Evolutionary conservation across 1,140 invertebrate genomes (phyloP), one percentile per base, ranked within the genome.

Genomic region (Drosophila nigromelanica): DNA sequence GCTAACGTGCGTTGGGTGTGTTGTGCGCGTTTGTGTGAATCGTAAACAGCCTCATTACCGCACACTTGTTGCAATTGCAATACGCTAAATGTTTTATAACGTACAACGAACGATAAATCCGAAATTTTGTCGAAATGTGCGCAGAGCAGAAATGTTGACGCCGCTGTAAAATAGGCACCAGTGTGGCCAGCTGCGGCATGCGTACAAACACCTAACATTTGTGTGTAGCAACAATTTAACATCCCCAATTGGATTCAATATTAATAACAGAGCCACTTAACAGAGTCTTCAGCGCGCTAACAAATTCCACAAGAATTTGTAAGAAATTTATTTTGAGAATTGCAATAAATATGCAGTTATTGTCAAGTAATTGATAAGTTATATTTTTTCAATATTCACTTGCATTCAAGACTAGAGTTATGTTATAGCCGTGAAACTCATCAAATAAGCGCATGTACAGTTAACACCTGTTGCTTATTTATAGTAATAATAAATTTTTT

Each of bases 21-120:
- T 47, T 62, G 21, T 61, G 39, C 63, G 64, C 74, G 55, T 59
- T 67, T 40, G n/a, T 75, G n/a, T 14, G 43, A 71, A 56, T 68
- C 51, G 76, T 79, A 68, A 74, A 72, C 69, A 62, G 39, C 60
- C n/a, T 83, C 83, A 89, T 89, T 89, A 89, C 80, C 83, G 77
- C 70, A 48, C 67, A 72, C 55, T 74, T 77, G 73, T 45, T 66
- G 73, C 62, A 83, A 63, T 71, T 76, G 75, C 76, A 85, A 67
- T 51, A 68, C 59, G 75, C 59, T 87, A 86, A 78, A 78, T 86
- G 48, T 58, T 62, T 83, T 77, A 72, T 59, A 62, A 74, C 56
- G 56, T 62, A 73, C 50, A 61, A 79, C 72, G 62, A 78, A 40
- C 45, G 71, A 78, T 66, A 75, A 75, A 78, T 78, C 80, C 68